These are phyloP conservation scores for Helleia helle DNA, from an alignment of 2,888 invertebrate species.

Conservation along the genomic window DNA sequence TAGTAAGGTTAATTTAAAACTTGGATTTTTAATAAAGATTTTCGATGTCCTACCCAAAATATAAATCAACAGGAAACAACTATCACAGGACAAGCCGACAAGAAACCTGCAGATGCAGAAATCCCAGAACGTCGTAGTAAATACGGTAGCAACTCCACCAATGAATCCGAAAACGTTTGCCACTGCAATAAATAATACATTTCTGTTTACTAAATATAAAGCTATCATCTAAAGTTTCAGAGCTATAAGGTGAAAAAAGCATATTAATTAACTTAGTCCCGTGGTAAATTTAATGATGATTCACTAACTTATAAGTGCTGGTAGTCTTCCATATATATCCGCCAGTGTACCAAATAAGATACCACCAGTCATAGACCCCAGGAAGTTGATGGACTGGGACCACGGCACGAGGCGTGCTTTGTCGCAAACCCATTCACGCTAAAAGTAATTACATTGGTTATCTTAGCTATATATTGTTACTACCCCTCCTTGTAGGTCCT, in stretches of 20 bases:
- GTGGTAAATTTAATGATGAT: no score
- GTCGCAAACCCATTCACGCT: conserved; percentile 47
- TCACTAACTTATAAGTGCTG: conserved; percentile 37
- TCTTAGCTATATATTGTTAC: no score
- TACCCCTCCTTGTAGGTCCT: no score
- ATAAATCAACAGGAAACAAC: conserved; percentile 89
- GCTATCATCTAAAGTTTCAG: no score
- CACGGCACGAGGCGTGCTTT: conserved; percentile 33
- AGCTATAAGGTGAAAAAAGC: no score
- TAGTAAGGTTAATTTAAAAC: no score
- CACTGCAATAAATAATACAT: conserved; percentile 37
- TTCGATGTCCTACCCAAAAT: conserved; percentile 88
- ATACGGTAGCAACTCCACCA: conserved; percentile 78
- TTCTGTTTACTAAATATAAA: no score
- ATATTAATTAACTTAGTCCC: no score
- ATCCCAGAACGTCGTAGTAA: conserved; percentile 79
- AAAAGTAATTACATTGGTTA: no score
- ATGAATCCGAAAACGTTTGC: conserved; percentile 79
- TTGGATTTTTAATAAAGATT: no score
- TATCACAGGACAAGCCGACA: conserved; percentile 87
- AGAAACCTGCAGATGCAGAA: no score
- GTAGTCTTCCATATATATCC: conserved; percentile 39
- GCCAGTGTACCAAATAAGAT: conserved; percentile 39
- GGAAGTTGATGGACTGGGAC: conserved; percentile 34
- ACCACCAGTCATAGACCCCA: conserved; percentile 37